Percentiles rank a stretch among this genome's conserved stretches.
These are phyloP conservation scores for Melanotus villosus DNA, from an alignment of 2,888 invertebrate genomes.

Conservation along the genomic window DNA sequence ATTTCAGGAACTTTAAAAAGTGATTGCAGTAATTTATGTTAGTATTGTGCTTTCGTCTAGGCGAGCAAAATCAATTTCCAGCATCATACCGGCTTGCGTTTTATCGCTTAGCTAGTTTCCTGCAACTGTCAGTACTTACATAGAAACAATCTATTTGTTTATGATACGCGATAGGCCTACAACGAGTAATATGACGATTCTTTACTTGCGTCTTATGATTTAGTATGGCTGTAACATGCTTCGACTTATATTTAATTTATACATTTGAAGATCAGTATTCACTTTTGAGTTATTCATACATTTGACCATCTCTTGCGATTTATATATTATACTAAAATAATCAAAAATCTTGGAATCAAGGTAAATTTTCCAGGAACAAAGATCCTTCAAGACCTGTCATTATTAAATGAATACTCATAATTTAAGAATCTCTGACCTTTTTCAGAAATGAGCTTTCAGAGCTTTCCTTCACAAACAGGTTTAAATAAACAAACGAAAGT, in stretches of 20 bases:
- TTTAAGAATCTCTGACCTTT: too few species aligned
- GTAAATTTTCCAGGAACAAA: too few species aligned
- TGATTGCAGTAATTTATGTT: conserved; percentile 40
- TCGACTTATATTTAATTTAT: conserved; percentile 4
- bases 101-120: conserved; percentile 34
- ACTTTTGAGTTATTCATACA: too few species aligned
- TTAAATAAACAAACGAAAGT: too few species aligned
- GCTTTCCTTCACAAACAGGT: too few species aligned
- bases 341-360: too few species aligned
- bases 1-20: conserved; percentile 38
- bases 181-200: conserved; percentile 14
- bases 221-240: conserved; percentile 4
- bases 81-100: conserved; percentile 32
- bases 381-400: too few species aligned
- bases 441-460: too few species aligned
- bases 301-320: too few species aligned
- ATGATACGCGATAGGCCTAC: conserved; percentile 24
- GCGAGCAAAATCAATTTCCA: conserved; percentile 43
- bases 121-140: conserved; percentile 39
- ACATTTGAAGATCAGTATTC: too few species aligned
- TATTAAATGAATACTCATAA: too few species aligned
- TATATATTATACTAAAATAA: too few species aligned
- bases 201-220: conserved; percentile 9
- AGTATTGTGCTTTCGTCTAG: conserved; percentile 42
- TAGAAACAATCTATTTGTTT: conserved; percentile 37